Percentiles rank a stretch among this genome's conserved stretches.
These are phyloP conservation scores for Cecropterus lyciades DNA, from an alignment of 1,140 invertebrate species.

Conservation along the genomic window DNA sequence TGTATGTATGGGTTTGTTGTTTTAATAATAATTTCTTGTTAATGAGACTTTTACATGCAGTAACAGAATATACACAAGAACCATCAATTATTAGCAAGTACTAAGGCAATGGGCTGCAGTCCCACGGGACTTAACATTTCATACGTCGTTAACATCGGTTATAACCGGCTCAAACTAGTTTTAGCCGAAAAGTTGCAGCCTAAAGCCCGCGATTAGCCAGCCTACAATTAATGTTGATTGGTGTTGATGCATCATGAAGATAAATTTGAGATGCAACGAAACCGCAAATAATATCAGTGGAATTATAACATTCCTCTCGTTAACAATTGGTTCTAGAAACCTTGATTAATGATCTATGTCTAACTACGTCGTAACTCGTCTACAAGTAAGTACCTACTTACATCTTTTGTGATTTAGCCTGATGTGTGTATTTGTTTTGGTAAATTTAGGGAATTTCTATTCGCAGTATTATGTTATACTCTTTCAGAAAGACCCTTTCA, in stretches of 20 bases:
- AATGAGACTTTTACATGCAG: too few relatives aligned
- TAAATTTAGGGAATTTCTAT: too few relatives aligned
- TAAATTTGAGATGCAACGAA: conserved; percentile 39
- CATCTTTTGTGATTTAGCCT: too few relatives aligned
- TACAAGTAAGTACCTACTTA: too few relatives aligned
- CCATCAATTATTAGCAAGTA: not conserved
- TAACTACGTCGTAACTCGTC: too few relatives aligned
- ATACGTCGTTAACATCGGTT: conserved; percentile 2
- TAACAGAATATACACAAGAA: not conserved
- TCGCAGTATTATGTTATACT: too few relatives aligned
- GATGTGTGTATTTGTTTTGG: too few relatives aligned
- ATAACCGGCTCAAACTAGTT: conserved; percentile 5
- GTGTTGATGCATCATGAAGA: conserved; percentile 40
- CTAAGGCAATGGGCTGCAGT: not conserved
- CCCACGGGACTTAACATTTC: conserved; percentile 13
- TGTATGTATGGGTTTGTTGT: too few relatives aligned
- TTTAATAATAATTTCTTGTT: too few relatives aligned
- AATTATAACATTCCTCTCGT: not conserved
- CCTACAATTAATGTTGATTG: conserved; percentile 45
- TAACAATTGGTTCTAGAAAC: conserved; percentile 12
- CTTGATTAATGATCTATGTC: conserved; percentile 14
- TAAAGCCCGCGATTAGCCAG: conserved; percentile 29
- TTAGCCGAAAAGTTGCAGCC: conserved; percentile 16
- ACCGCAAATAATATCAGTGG: conserved; percentile 8
- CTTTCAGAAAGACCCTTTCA: too few relatives aligned